A percentile compares a stretch with the other conserved stretches of the same genome.
These are phyloP conservation scores for Spinus pinus DNA, from an alignment of 2,797 vertebrate genomes.

Conservation along the genomic window DNA sequence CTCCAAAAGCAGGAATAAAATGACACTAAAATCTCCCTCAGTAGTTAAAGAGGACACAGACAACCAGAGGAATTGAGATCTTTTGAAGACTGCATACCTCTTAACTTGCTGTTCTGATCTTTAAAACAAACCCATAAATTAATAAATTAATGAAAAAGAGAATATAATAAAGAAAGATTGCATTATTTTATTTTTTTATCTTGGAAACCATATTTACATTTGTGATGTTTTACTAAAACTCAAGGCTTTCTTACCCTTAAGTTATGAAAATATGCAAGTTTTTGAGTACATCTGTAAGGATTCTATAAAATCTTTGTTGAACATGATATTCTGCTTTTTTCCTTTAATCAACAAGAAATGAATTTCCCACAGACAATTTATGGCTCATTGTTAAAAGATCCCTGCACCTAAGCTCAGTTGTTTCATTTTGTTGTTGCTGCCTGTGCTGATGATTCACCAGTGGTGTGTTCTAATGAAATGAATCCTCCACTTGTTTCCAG, in stretches of 20 bases:
- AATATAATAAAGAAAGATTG: not conserved
- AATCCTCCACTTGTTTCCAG: constrained; percentile 68
- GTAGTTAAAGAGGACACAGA: not conserved
- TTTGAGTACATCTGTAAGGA: not conserved
- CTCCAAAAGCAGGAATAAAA: not conserved
- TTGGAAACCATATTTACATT: not conserved
- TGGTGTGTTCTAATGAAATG: constrained; percentile 29
- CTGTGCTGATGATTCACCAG: not conserved
- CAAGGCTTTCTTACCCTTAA: not conserved
- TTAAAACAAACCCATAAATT: not conserved
- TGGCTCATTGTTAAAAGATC: not conserved
- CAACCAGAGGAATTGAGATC: not conserved
- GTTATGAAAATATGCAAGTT: not conserved
- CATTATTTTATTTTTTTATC: not conserved
- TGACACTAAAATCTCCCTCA: not conserved
- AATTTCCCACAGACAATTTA: not conserved
- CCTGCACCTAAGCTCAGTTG: not conserved
- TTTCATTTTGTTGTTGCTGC: constrained; percentile 2
- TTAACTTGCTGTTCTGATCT: not conserved
- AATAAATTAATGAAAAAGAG: not conserved
- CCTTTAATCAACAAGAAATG: not conserved
- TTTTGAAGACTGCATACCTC: not conserved
- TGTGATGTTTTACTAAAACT: not conserved
- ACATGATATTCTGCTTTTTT: not conserved
- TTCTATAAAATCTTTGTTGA: not conserved